Evolutionary conservation across 2,113 vertebrate genomes (phyloP), one percentile per base, ranked within the genome.

Genomic region (Tragelaphus strepsiceros): DNA sequence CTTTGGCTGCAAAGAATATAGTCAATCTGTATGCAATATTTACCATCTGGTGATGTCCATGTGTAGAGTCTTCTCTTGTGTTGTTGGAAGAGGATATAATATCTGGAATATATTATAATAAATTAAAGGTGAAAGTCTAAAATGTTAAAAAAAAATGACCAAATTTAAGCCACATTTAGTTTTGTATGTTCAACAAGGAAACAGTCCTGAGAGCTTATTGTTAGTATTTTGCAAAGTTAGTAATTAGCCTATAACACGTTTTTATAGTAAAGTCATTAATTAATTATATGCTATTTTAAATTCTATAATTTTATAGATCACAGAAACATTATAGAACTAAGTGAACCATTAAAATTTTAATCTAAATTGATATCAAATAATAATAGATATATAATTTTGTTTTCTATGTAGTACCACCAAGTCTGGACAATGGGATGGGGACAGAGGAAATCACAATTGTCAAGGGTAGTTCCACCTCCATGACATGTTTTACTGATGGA

Each of bases 371-470:
- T 89, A 43, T 91, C 51, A 88, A 56, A 49, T 83, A 95, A 80
- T 15, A 77, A 59, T 39, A 93, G 15, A 59, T 43, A 13, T 54
- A 21, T 84, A 28, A 54, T 49, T 89, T 96, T 96, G 26, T 97
- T 91, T 96, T 96, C 54, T 93, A 0, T 97, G 1, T 94, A 99
- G 99, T 99, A 14, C 99, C 99, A 30, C 99, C 99, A 9, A 99
- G 96, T 97, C 97, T 99, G 98, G 99, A 99, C 92, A 99, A 99
- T 2, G 98, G 99, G 0, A 99, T 99, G 51, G 98, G 98, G 98
- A 99, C 98, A 22, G 99, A 99, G 86, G 99, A 99, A 21, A 98
- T 99, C 95, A 99, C 98, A 5, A 90, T 99, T 53, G 97, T 99
- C 67, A 99, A 96, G 96, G 99, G 99, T 56, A 98, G 98, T 56